phyloP scores from a whole-genome alignment of 2,888 invertebrate genomes.

The Protodeltote pygarga region DNA sequence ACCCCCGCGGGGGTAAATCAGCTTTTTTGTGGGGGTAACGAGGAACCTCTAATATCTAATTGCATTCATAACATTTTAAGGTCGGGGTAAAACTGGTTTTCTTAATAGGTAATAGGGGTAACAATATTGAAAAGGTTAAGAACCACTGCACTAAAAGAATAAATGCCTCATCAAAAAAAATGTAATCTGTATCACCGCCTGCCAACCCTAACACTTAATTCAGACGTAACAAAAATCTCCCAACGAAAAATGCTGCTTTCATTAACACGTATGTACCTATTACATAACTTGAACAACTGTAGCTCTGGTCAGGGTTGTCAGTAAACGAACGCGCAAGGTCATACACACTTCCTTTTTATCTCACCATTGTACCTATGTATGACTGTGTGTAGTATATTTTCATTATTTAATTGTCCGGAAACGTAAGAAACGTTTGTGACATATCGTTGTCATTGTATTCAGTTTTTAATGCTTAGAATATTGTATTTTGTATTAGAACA shows the following conservation, averaged over 20 bases:
- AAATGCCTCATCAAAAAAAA: too few species aligned
- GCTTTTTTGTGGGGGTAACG: too few species aligned
- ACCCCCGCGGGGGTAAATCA: too few species aligned
- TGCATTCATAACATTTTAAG: too few species aligned
- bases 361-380: slow-evolving; percentile 26
- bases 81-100: too few species aligned
- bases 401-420: slow-evolving; percentile 22
- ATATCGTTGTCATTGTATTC: slow-evolving; percentile 5
- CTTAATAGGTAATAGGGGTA: too few species aligned
- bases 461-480: too few species aligned
- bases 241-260: slow-evolving; percentile 28
- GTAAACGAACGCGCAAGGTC: slow-evolving; percentile 32
- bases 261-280: slow-evolving; percentile 8
- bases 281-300: slow-evolving; percentile 18
- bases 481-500: background rate
- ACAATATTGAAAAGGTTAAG: too few species aligned
- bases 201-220: too few species aligned
- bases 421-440: slow-evolving; percentile 4
- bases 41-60: too few species aligned
- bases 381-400: slow-evolving; percentile 18
- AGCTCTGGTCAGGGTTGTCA: slow-evolving; percentile 38
- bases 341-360: slow-evolving; percentile 41
- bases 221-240: slow-evolving; percentile 8
- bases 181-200: too few species aligned
- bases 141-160: too few species aligned